Percentiles rank a stretch among this genome's conserved stretches.
These are phyloP conservation scores for Cheirogaleus major DNA, from an alignment of 2,797 vertebrate species.

Conservation along the genomic window DNA sequence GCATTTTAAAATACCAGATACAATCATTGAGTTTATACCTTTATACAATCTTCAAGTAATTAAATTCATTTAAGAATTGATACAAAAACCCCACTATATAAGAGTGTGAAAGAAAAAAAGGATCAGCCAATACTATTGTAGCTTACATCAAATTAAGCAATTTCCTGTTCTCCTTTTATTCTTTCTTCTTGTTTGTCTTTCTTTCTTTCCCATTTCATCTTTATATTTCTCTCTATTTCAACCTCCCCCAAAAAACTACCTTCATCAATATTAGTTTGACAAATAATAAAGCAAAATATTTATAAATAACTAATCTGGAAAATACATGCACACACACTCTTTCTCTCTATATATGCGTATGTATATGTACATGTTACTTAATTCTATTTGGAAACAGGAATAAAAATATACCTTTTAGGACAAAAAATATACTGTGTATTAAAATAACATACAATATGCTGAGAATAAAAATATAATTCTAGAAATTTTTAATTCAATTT, in stretches of 20 bases:
- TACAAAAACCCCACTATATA: not conserved
- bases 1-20: not conserved
- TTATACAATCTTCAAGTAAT: slow-evolving; percentile 39
- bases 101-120: not conserved
- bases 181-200: not conserved
- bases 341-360: not conserved
- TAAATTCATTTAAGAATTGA: not conserved
- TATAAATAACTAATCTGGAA: not conserved
- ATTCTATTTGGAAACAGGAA: not conserved
- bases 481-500: not conserved
- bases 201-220: not conserved
- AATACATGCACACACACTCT: not conserved
- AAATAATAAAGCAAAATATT: not conserved
- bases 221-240: not conserved
- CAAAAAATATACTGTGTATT: not conserved
- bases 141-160: not conserved
- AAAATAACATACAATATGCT: not conserved
- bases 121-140: not conserved
- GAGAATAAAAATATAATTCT: not conserved
- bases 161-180: not conserved
- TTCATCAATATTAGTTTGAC: not conserved
- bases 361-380: not conserved
- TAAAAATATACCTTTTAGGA: not conserved
- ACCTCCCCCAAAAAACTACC: not conserved
- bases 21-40: not conserved